Evolutionary conservation across 2,113 vertebrate genomes (phyloP).

Genomic region (Prionailurus viverrinus): DNA sequence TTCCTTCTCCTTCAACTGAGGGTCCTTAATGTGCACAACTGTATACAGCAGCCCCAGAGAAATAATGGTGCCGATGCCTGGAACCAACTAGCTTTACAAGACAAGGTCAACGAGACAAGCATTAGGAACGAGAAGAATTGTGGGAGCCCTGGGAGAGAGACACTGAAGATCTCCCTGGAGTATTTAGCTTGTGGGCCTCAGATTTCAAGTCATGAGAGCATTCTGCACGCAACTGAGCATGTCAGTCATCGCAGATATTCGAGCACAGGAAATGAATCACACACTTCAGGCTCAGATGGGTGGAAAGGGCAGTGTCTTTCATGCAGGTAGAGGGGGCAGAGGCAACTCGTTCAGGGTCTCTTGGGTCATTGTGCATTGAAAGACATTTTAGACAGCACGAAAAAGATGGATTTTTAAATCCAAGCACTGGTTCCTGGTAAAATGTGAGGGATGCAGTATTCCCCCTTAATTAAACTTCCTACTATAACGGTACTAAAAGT

Average conservation of each 20-base stretch:
- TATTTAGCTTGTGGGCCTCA: neutral
- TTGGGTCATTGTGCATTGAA: neutral
- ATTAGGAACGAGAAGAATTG: neutral
- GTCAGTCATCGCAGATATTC: neutral
- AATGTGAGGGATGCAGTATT: neutral
- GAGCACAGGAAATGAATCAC: neutral
- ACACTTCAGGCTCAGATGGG: neutral
- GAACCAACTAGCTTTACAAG: neutral
- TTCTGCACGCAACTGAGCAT: neutral
- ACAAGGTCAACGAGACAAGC: neutral
- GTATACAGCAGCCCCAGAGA: neutral
- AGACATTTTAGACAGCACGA: neutral
- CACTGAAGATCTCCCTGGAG: neutral
- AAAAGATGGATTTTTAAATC: neutral
- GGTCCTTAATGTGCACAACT: neutral
- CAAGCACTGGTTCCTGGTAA: neutral
- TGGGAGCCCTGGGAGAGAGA: neutral
- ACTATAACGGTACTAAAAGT: slow-evolving; percentile 43
- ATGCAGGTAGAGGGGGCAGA: neutral
- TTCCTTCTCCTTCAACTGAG: no score
- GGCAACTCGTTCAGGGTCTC: neutral
- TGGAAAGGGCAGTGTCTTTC: neutral
- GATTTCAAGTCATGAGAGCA: neutral
- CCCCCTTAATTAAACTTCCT: slow-evolving; percentile 56
- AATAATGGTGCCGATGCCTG: fast-evolving